A percentile compares a stretch with the other conserved stretches of the same genome.
Conservation (phyloP, 92 coral and sea anemone genomes). For the Heteractis magnifica region DNA sequence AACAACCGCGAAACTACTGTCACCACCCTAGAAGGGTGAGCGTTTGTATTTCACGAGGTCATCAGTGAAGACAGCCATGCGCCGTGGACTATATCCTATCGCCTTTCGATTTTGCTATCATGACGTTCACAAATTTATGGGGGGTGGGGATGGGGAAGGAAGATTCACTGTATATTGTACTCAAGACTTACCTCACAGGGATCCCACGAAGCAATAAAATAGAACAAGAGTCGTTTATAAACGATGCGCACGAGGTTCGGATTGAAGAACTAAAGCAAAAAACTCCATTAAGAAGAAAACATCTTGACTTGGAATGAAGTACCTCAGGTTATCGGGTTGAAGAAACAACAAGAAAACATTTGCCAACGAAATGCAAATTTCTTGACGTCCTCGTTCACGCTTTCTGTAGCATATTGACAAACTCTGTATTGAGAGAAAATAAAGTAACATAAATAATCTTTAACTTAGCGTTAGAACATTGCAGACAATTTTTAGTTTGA, state of each 20-base stretch:
- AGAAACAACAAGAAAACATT: background rate
- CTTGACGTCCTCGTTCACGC: background rate
- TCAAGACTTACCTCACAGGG: background rate
- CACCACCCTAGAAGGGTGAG: constrained; percentile 23
- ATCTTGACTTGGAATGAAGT: background rate
- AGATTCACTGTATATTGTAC: background rate
- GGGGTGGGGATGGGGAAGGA: background rate
- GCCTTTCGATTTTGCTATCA: background rate
- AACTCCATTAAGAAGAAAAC: background rate
- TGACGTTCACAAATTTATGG: background rate
- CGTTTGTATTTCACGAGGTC: constrained; percentile 5
- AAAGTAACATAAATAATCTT: background rate
- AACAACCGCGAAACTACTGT: constrained; percentile 9
- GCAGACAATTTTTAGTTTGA: background rate
- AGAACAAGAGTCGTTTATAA: background rate
- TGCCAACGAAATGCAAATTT: background rate
- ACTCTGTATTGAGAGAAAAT: background rate
- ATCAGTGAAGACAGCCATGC: constrained; percentile 27
- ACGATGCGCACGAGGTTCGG: background rate
- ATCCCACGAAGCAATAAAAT: background rate
- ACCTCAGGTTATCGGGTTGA: background rate
- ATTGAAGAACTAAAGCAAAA: background rate
- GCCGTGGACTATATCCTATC: constrained; percentile 23
- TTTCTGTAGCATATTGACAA: background rate
- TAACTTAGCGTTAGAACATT: background rate